Base-by-base conservation (phyloP, 1,140 invertebrate genomes). In the Piezodorus guildinii region DNA sequence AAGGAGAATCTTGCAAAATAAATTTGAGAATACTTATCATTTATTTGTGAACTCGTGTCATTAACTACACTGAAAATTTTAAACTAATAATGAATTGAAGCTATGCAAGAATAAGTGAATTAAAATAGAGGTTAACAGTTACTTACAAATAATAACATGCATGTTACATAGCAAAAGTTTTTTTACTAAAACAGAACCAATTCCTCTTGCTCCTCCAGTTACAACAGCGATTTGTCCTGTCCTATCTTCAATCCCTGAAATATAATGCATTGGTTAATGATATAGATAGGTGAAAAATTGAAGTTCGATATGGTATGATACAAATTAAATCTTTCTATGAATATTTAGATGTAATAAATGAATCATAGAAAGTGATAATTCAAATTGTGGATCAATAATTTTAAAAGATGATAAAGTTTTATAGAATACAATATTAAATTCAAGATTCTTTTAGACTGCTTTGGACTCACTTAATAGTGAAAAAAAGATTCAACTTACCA, bases 191-290 rank as follows among this genome's bases (percentile, higher is more conserved):
- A 86, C 80, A n/a, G 80, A 77, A 16, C 91, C 93, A 71, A 96
- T 94, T 17, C 93, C 92, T 68, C 87, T 77, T 27, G 86, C 84
- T 14, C 91, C 92, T 63, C 92, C 93, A 10, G 92, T 95, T 49
- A 96, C 83, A 66, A 96, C 83, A 49, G 88, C 91, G 52, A 90
- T 78, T 76, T 83, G 81, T 46, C 82, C 84, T 27, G 73, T 73
- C 74, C 80, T 78, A 45, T 74, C 72, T 17, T 77, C 75, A 62
- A 84, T 73, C 67, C 80, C 83, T 85, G 68, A 44, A 76, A 75
- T 12, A 51, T 19, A 45, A 49, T 49, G 2, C 1, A 49, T n/a
- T 6, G 10, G 3, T 17, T n/a, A 19, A 49, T n/a, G 14, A 19
- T 2, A 49, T 19, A 17, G 1, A 14, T 6, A 10, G 17, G 2